These are phyloP conservation scores for Epinotia bilunana DNA, from an alignment of 2,888 invertebrate species.

Conservation along the genomic window DNA sequence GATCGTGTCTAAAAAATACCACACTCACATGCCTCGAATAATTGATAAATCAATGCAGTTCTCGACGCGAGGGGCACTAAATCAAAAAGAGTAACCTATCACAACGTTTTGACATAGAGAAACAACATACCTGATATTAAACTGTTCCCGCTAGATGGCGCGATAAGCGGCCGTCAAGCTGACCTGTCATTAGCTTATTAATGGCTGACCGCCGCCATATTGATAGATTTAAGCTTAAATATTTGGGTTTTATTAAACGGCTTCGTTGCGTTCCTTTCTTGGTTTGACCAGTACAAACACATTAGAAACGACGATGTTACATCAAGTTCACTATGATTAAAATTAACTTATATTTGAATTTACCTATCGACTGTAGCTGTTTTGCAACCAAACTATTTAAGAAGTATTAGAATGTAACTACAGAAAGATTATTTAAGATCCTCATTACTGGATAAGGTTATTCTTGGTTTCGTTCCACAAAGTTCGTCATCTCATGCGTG, in stretches of 20 bases:
- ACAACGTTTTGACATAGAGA: slow-evolving; percentile 80
- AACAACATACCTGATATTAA: slow-evolving; percentile 78
- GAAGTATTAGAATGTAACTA: neutral
- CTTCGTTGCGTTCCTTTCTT: slow-evolving; percentile 49
- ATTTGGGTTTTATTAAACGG: slow-evolving; percentile 67
- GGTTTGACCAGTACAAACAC: neutral
- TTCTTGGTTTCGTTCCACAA: slow-evolving; percentile 18
- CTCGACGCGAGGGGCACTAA: slow-evolving; percentile 77
- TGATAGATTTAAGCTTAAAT: slow-evolving; percentile 72
- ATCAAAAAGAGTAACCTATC: slow-evolving; percentile 79
- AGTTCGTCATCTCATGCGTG: slow-evolving; percentile 32
- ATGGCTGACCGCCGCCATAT: slow-evolving; percentile 69
- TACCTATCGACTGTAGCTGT: neutral
- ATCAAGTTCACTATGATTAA: neutral
- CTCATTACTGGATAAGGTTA: slow-evolving; percentile 1
- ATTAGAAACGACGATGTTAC: neutral
- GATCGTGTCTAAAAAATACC: slow-evolving; percentile 80
- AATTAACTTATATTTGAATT: neutral
- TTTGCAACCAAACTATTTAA: neutral
- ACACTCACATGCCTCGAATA: slow-evolving; percentile 77
- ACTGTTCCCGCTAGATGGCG: slow-evolving; percentile 81
- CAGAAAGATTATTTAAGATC: slow-evolving; percentile 2
- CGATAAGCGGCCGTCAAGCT: slow-evolving; percentile 81
- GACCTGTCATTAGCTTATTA: slow-evolving; percentile 81
- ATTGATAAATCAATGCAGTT: slow-evolving; percentile 83